A percentile compares a stretch with the other conserved stretches of the same genome.
Conservation (phyloP, 2,888 invertebrate species). For the Artemia sp. region DNA sequence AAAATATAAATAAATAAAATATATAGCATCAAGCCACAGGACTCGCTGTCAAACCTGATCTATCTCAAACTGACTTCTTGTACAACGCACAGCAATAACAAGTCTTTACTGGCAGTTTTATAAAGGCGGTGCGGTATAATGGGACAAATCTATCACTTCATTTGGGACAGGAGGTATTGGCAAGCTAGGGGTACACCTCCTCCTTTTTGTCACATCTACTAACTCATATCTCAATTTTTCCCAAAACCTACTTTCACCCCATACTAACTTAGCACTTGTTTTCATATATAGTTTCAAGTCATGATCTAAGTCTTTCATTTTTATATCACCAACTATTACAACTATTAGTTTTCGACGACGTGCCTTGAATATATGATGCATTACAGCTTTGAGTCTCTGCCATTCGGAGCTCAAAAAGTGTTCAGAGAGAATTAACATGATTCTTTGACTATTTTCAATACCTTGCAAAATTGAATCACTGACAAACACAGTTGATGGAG, state of each 20-base stretch:
- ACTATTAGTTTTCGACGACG: conserved; percentile 50
- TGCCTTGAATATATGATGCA: conserved; percentile 65
- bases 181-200: conserved; percentile 4
- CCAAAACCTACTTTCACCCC: conserved; percentile 85
- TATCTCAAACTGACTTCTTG: too few relatives aligned
- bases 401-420: conserved; percentile 75
- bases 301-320: conserved; percentile 62
- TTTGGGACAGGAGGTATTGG: conserved; percentile 12
- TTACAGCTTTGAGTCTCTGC: conserved; percentile 70
- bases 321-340: conserved; percentile 62
- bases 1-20: too few relatives aligned
- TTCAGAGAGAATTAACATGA: conserved; percentile 70
- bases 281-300: conserved; percentile 70
- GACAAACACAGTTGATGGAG: conserved; percentile 46
- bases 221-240: conserved; percentile 71
- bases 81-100: too few relatives aligned
- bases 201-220: conserved; percentile 44
- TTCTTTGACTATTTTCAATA: conserved; percentile 63
- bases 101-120: neutral
- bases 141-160: neutral
- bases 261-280: conserved; percentile 62
- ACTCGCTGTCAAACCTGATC: too few relatives aligned
- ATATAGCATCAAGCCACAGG: too few relatives aligned
- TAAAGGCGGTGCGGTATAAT: conserved; percentile 12
- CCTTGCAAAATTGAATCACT: conserved; percentile 74